phyloP scores from a whole-genome alignment of 2,888 invertebrate genomes.

The Drosophila rubida region DNA sequence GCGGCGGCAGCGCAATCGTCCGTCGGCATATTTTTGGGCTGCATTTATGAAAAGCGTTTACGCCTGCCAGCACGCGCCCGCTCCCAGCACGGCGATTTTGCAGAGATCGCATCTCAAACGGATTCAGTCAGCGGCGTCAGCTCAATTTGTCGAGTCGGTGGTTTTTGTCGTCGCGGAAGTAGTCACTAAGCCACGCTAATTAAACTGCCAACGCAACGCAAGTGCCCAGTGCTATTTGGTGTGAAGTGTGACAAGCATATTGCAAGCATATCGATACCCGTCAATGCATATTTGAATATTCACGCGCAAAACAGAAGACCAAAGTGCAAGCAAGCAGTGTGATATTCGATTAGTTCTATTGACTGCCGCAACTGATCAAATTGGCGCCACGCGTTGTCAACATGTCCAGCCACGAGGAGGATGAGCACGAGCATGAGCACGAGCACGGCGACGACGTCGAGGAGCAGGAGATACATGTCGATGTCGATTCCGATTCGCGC shows the following conservation, averaged over 20 bases:
- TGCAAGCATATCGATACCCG: neutral
- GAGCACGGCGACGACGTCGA: slow-evolving; percentile 82
- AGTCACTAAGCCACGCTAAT: slow-evolving; percentile 41
- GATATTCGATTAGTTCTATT: neutral
- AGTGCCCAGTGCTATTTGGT: slow-evolving; percentile 17
- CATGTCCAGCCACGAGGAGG: slow-evolving; percentile 84
- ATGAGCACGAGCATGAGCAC: slow-evolving; percentile 78
- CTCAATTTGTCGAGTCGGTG: slow-evolving; percentile 80
- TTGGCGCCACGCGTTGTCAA: slow-evolving; percentile 78
- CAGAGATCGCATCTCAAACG: slow-evolving; percentile 53
- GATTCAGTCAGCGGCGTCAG: slow-evolving; percentile 78
- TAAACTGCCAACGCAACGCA: slow-evolving; percentile 29
- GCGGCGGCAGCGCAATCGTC: slow-evolving; percentile 34
- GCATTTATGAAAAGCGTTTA: slow-evolving; percentile 76
- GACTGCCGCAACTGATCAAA: slow-evolving; percentile 45
- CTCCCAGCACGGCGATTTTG: slow-evolving; percentile 62
- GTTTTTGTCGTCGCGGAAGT: slow-evolving; percentile 58
- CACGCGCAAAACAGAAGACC: slow-evolving; percentile 3
- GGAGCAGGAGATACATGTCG: slow-evolving; percentile 85
- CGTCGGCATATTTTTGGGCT: slow-evolving; percentile 67
- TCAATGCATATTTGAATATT: slow-evolving; percentile 17
- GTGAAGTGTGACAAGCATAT: slow-evolving; percentile 24
- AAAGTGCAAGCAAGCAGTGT: slow-evolving; percentile 24
- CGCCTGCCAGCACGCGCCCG: slow-evolving; percentile 71
- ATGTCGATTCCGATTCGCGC: slow-evolving; percentile 84